A percentile compares a stretch with the other conserved stretches of the same genome.
phyloP scores from a whole-genome alignment of 2,888 invertebrate species.

The Theristus sp. region DNA sequence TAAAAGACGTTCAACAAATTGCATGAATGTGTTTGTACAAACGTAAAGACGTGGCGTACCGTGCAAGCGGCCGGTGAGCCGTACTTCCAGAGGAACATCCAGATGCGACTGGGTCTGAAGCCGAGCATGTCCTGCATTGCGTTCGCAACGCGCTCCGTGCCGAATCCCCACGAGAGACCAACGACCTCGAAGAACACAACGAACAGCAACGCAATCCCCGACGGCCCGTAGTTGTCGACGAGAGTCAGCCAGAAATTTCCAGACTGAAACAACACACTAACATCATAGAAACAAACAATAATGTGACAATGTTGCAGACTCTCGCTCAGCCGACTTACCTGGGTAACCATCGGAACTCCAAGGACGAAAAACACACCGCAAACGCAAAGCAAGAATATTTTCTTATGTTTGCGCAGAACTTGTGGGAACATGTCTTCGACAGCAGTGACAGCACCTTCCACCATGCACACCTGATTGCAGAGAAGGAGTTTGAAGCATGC shows the following conservation, averaged over 20 bases:
- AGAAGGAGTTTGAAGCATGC: too few relatives aligned
- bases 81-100: constrained; percentile 66
- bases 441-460: constrained; percentile 28
- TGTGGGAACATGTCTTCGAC: constrained; percentile 25
- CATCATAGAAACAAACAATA: neutral
- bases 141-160: constrained; percentile 48
- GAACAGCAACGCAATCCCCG: constrained; percentile 58
- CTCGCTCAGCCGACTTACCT: constrained; percentile 13
- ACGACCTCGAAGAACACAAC: constrained; percentile 77
- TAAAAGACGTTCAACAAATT: too few relatives aligned
- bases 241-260: constrained; percentile 69
- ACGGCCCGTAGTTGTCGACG: constrained; percentile 68
- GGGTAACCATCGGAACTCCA: constrained; percentile 25
- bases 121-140: constrained; percentile 69
- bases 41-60: too few relatives aligned
- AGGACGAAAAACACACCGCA: constrained; percentile 24
- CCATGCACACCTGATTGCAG: constrained; percentile 23
- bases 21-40: too few relatives aligned
- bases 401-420: constrained; percentile 21
- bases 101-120: constrained; percentile 53
- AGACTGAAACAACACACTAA: constrained; percentile 43
- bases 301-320: too few relatives aligned
- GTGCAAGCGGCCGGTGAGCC: constrained; percentile 65
- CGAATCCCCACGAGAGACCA: constrained; percentile 74
- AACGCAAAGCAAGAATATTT: constrained; percentile 17